These are phyloP conservation scores for Phlogophora meticulosa DNA, from an alignment of 2,888 invertebrate genomes.

Conservation along the genomic window DNA sequence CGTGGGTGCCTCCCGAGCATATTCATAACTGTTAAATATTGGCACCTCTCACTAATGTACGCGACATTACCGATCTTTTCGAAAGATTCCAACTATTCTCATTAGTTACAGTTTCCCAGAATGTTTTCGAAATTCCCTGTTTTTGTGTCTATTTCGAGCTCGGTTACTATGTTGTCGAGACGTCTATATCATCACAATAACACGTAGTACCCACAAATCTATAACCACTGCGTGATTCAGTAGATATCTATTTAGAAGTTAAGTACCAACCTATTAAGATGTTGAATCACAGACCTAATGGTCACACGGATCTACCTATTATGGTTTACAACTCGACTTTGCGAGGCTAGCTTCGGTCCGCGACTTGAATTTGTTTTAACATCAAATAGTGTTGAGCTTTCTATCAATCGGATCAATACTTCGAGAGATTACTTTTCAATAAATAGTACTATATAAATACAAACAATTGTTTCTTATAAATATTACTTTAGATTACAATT, in stretches of 20 bases:
- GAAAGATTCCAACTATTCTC: slow-evolving; percentile 67
- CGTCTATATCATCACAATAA: slow-evolving; percentile 29
- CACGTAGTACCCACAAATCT: slow-evolving; percentile 31
- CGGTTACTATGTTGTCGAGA: slow-evolving; percentile 38
- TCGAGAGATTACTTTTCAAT: no score
- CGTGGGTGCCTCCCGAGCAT: slow-evolving; percentile 86
- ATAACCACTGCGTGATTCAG: slow-evolving; percentile 42
- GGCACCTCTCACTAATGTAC: slow-evolving; percentile 81
- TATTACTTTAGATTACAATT: no score
- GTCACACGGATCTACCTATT: slow-evolving; percentile 43
- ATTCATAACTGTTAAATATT: slow-evolving; percentile 86
- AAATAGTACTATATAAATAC: no score
- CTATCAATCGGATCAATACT: no score
- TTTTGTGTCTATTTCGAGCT: slow-evolving; percentile 53
- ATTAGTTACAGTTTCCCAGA: slow-evolving; percentile 66
- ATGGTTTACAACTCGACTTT: slow-evolving; percentile 19
- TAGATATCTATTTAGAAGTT: slow-evolving; percentile 25
- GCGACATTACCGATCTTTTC: slow-evolving; percentile 62
- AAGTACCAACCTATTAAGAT: slow-evolving; percentile 28
- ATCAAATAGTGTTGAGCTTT: no score
- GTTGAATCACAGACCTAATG: slow-evolving; percentile 36
- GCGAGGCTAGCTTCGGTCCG: no score
- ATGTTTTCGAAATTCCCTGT: slow-evolving; percentile 61
- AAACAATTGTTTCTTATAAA: no score
- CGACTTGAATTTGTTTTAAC: no score